A percentile compares a stretch with the other conserved stretches of the same genome.
Conservation (phyloP, 2,888 invertebrate genomes). For the Falcaria lacertinaria region DNA sequence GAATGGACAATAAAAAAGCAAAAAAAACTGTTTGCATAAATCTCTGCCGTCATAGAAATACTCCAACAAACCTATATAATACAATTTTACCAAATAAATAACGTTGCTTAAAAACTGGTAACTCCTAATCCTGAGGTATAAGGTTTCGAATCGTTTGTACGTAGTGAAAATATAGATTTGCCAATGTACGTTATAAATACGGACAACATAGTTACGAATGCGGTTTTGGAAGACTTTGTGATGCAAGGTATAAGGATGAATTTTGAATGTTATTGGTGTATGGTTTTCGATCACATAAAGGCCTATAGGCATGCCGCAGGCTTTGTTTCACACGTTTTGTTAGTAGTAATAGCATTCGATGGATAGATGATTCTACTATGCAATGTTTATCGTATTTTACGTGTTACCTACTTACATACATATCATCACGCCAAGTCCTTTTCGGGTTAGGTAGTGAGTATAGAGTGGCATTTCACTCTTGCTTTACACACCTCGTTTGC, state of each 20-base stretch:
- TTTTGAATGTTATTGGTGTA: conserved; percentile 12
- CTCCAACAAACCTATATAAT: conserved; percentile 34
- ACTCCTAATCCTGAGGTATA: conserved; percentile 5
- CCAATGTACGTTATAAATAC: conserved; percentile 33
- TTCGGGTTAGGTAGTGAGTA: no score
- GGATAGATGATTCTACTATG: conserved; percentile 6
- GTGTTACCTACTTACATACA: conserved; percentile 10
- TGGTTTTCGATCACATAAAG: conserved; percentile 8
- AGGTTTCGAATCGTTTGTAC: conserved; percentile 4
- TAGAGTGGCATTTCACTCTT: no score
- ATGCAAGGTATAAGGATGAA: conserved; percentile 11
- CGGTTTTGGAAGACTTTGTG: conserved; percentile 18
- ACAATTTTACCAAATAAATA: conserved; percentile 16
- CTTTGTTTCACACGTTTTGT: conserved; percentile 15
- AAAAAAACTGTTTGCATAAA: conserved; percentile 31
- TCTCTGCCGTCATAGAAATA: conserved; percentile 30
- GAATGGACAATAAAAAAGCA: conserved; percentile 16
- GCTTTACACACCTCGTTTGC: no score
- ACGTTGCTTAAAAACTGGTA: not conserved
- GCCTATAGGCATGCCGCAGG: conserved; percentile 15
- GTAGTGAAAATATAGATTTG: conserved; percentile 14
- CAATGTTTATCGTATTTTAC: not conserved
- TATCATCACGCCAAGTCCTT: no score
- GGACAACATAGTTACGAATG: conserved; percentile 24
- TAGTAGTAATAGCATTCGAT: conserved; percentile 11